Evolutionary conservation across 2,888 invertebrate species (phyloP).

Genomic region (Drosophila mimica): DNA sequence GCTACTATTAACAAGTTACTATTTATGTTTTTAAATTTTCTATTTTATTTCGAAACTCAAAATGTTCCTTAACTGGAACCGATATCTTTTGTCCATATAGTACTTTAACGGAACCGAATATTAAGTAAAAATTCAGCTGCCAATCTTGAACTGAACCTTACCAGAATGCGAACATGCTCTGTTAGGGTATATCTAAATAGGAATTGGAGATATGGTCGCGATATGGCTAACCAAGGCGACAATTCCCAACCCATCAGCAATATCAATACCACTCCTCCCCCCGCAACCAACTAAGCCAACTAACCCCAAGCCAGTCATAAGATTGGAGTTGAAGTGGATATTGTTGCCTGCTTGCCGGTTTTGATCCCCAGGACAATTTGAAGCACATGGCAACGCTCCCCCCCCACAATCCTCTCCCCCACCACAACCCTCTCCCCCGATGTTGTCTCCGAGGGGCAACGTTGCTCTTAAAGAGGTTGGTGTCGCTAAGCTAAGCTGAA

Average conservation of each 20-base stretch:
- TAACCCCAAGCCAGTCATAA: conserved; percentile 18
- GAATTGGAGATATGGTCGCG: conserved; percentile 27
- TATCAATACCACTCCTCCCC: neutral
- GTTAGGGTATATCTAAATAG: neutral
- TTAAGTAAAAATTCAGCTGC: too few species aligned
- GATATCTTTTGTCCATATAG: neutral
- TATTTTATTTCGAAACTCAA: neutral
- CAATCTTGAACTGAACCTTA: too few species aligned
- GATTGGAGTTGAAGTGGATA: conserved; percentile 45
- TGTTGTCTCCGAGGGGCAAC: neutral
- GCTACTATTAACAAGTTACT: too few species aligned
- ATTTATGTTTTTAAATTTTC: too few species aligned
- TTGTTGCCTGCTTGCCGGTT: conserved; percentile 36
- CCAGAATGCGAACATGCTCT: neutral
- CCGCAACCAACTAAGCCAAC: too few species aligned
- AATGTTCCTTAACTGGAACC: neutral
- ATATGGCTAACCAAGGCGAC: conserved; percentile 34
- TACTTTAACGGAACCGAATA: neutral
- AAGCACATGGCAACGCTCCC: conserved; percentile 56
- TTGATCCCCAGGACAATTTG: conserved; percentile 54
- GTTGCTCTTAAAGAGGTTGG: conserved; percentile 27
- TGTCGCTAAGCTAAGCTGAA: conserved; percentile 9
- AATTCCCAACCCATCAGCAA: neutral
- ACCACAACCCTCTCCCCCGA: neutral
- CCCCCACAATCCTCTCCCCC: neutral